Percentiles rank a stretch among this genome's conserved stretches.
Conservation (phyloP, 2,113 vertebrate genomes). For the Hippocampus comes region DNA sequence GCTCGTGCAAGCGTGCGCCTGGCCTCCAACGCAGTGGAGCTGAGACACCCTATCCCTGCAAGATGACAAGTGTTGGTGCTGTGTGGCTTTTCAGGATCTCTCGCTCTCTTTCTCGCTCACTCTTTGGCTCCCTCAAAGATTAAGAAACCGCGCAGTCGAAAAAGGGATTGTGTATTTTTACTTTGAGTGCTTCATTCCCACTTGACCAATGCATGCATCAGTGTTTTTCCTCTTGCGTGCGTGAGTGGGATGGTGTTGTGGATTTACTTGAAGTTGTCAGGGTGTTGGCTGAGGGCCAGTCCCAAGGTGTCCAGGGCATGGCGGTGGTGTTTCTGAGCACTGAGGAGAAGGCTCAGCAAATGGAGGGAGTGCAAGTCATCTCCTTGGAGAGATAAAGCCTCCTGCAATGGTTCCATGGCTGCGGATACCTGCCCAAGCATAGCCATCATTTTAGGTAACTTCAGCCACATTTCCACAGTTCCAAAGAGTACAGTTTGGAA, state of each 20-base stretch:
- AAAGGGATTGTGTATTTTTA: slow-evolving; percentile 5
- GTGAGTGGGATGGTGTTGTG: slow-evolving; percentile 16
- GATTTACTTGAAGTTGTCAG: slow-evolving; percentile 89
- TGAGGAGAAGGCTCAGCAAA: slow-evolving; percentile 89
- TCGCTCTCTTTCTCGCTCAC: background rate
- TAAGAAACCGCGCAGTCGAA: slow-evolving; percentile 9
- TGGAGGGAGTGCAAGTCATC: slow-evolving; percentile 89
- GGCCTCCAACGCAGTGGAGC: slow-evolving; percentile 32
- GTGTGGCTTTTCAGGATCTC: slow-evolving; percentile 29
- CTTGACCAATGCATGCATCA: slow-evolving; percentile 17
- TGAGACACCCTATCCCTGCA: slow-evolving; percentile 54
- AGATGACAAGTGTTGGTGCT: slow-evolving; percentile 36
- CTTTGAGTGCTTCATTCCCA: slow-evolving; percentile 2
- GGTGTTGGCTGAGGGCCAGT: slow-evolving; percentile 87
- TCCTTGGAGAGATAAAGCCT: slow-evolving; percentile 76
- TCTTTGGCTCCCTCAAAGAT: background rate
- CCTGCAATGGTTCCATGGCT: slow-evolving; percentile 85
- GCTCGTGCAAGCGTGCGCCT: slow-evolving; percentile 11
- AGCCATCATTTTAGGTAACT: background rate
- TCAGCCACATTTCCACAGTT: background rate
- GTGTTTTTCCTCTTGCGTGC: slow-evolving; percentile 14
- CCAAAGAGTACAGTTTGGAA: background rate
- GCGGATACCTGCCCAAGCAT: slow-evolving; percentile 79
- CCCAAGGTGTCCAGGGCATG: slow-evolving; percentile 84
- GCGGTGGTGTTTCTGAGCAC: slow-evolving; percentile 91